phyloP scores from a whole-genome alignment of 2,797 vertebrate genomes.

The Myoxocephalus aenaeus region DNA sequence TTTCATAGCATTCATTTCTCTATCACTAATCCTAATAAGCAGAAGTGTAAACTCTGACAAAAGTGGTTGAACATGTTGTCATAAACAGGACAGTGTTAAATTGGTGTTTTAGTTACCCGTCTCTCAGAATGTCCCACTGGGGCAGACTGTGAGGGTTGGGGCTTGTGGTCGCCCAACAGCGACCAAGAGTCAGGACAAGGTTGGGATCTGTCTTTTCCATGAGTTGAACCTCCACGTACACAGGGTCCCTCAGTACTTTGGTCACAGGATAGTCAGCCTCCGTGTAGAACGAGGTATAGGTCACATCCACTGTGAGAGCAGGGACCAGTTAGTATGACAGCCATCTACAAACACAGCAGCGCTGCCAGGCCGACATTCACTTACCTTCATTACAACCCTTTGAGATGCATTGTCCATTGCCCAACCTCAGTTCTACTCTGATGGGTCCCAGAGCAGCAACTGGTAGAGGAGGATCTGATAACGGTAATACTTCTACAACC shows the following conservation, averaged over 20 bases:
- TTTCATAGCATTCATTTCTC: background rate
- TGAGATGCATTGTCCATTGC: slow-evolving; percentile 69
- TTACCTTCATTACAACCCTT: slow-evolving; percentile 79
- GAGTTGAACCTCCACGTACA: slow-evolving; percentile 75
- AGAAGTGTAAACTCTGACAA: background rate
- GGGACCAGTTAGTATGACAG: slow-evolving; percentile 9
- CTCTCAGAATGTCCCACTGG: slow-evolving; percentile 75
- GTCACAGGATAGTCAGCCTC: slow-evolving; percentile 73
- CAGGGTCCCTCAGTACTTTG: slow-evolving; percentile 70
- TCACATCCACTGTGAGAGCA: slow-evolving; percentile 61
- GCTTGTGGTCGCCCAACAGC: slow-evolving; percentile 76
- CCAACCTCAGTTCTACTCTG: slow-evolving; percentile 71
- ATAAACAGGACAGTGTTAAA: background rate
- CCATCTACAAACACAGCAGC: slow-evolving; percentile 3
- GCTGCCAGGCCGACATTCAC: background rate
- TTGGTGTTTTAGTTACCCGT: slow-evolving; percentile 67
- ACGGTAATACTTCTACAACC: slow-evolving; percentile 20
- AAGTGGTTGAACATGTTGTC: background rate
- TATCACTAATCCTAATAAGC: background rate
- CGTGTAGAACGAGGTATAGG: slow-evolving; percentile 73
- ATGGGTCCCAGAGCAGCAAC: slow-evolving; percentile 64
- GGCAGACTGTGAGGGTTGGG: slow-evolving; percentile 64
- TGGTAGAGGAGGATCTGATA: background rate
- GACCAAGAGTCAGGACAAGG: slow-evolving; percentile 75
- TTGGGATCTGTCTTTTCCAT: slow-evolving; percentile 68